Conservation (phyloP, 2,113 vertebrate species). For the Microcebus murinus region DNA sequence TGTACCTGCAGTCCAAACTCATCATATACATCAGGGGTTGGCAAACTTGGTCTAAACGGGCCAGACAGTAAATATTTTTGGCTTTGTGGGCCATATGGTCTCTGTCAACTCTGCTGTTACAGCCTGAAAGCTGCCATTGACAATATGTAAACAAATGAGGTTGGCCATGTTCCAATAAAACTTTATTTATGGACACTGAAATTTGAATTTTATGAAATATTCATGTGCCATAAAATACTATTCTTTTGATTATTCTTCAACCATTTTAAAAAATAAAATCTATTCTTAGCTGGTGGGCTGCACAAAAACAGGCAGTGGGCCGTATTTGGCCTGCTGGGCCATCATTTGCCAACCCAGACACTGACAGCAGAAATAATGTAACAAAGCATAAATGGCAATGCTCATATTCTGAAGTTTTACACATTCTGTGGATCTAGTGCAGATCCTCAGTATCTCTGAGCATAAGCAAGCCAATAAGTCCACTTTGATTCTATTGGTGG, state of each 20-base stretch:
- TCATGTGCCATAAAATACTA: not conserved
- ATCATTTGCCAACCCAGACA: not conserved
- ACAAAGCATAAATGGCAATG: not conserved
- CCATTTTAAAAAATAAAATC: not conserved
- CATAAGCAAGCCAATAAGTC: not conserved
- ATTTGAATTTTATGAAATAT: not conserved
- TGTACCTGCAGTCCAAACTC: not conserved
- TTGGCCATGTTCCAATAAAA: not conserved
- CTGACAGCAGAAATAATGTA: not conserved
- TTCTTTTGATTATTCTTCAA: slow-evolving; percentile 19
- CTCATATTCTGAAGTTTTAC: not conserved
- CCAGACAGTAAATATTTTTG: not conserved
- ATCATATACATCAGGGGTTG: not conserved
- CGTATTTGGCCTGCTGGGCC: not conserved
- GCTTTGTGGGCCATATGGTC: not conserved
- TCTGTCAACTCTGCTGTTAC: not conserved
- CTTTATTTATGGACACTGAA: slow-evolving; percentile 40
- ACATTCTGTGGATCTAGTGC: not conserved
- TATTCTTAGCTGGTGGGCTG: not conserved
- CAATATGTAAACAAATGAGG: not conserved
- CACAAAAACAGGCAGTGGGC: not conserved
- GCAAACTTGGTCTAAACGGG: not conserved
- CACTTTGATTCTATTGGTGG: not conserved
- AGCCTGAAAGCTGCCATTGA: not conserved
- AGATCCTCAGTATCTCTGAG: not conserved